Percentiles rank a stretch among this genome's conserved stretches.
These are phyloP conservation scores for Myiagra hebetior DNA, from an alignment of 2,113 vertebrate species.

Conservation along the genomic window DNA sequence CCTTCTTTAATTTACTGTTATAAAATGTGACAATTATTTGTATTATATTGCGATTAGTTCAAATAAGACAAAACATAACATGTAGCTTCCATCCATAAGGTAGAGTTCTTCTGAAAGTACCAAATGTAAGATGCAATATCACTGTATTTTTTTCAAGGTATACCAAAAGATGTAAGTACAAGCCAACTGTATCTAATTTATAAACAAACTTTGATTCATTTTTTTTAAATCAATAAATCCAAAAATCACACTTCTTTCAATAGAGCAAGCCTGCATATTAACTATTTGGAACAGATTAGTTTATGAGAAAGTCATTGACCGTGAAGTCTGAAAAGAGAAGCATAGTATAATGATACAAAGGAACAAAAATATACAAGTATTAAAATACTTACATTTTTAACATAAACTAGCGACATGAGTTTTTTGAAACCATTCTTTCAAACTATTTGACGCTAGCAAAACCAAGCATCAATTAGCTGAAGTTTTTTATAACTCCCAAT, in stretches of 20 bases:
- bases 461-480: neutral
- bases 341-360: neutral
- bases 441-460: neutral
- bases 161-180: neutral
- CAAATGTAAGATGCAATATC: neutral
- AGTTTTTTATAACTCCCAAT: neutral
- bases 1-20: neutral
- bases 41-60: neutral
- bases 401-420: neutral
- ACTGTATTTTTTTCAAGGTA: neutral
- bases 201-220: neutral
- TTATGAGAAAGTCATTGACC: neutral
- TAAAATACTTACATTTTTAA: neutral
- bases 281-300: neutral
- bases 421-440: neutral
- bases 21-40: neutral
- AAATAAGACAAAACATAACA: neutral
- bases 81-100: neutral
- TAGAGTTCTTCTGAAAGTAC: neutral
- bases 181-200: neutral
- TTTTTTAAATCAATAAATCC: neutral
- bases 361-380: neutral
- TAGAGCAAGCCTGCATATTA: neutral
- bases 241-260: neutral
- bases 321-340: neutral